Evolutionary conservation across 2,888 invertebrate species (phyloP), one percentile per base, ranked within the genome.

Genomic region (Ferrisia virgata): DNA sequence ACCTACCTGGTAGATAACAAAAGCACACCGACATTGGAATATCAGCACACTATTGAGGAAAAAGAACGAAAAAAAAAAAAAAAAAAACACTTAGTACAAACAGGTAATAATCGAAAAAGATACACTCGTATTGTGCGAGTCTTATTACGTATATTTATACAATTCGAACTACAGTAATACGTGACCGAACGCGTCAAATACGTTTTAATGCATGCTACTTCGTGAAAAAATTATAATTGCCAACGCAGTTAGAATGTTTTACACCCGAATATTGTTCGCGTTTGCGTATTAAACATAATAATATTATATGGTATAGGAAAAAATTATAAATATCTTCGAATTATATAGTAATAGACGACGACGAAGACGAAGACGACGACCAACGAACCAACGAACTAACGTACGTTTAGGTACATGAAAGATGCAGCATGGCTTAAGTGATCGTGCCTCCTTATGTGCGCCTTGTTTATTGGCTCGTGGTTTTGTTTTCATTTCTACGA

Each of bases 301-400:
- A n/a, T n/a, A n/a, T n/a, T n/a, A n/a, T n/a, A n/a, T n/a, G n/a
- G n/a, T n/a, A n/a, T n/a, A 33, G 36, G 8, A 28, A 28, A 69
- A 72, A 33, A 31, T 72, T 72, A 72, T 33, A 72, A 72, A 72
- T 72, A 72, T 72, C 72, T 64, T n/a, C 28, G 28, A 64, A 64
- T 64, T 64, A 22, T n/a, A n/a, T n/a, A n/a, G 58, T 64, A 28
- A 47, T 47, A 18, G 3, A 11, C n/a, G 18, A 5, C 1, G 13
- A 64, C 1, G 64, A 64, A 31, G 25, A n/a, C n/a, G n/a, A n/a
- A n/a, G n/a, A n/a, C n/a, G n/a, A n/a, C n/a, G n/a, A n/a, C n/a
- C n/a, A n/a, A n/a, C n/a, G n/a, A n/a, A n/a, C n/a, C n/a, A n/a
- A n/a, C n/a, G n/a, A n/a, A n/a, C n/a, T n/a, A n/a, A n/a, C n/a